Evolutionary conservation across 2,797 vertebrate genomes (phyloP).

Genomic region (Acropternis orthonyx): DNA sequence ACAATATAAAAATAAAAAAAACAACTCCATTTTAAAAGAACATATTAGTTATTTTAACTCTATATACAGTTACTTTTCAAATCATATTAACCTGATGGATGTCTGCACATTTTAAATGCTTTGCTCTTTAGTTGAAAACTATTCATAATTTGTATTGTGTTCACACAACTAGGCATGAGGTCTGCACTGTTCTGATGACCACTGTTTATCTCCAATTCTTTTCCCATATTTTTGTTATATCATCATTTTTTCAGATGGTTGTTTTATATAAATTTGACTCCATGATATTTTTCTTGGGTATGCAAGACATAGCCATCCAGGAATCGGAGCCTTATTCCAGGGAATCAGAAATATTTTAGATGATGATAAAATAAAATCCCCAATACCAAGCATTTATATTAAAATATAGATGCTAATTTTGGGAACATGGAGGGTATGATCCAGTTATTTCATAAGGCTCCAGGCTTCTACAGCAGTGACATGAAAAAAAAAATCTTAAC

Average conservation of each 20-base stretch:
- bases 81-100: neutral
- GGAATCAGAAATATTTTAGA: neutral
- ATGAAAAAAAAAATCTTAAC: neutral
- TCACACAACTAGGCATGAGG: neutral
- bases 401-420: neutral
- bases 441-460: neutral
- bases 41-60: neutral
- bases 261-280: conserved; percentile 40
- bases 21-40: neutral
- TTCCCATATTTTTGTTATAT: conserved; percentile 6
- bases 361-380: neutral
- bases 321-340: neutral
- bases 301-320: neutral
- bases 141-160: neutral
- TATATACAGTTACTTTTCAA: neutral
- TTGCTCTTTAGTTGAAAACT: neutral
- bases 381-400: fast-evolving
- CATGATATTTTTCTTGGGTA: neutral
- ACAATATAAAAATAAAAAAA: conserved; percentile 9
- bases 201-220: conserved; percentile 15
- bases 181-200: neutral
- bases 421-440: fast-evolving
- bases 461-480: neutral
- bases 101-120: neutral
- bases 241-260: conserved; percentile 45